phyloP scores from a whole-genome alignment of 2,113 vertebrate genomes.

The Chamaetylas fuelleborni region DNA sequence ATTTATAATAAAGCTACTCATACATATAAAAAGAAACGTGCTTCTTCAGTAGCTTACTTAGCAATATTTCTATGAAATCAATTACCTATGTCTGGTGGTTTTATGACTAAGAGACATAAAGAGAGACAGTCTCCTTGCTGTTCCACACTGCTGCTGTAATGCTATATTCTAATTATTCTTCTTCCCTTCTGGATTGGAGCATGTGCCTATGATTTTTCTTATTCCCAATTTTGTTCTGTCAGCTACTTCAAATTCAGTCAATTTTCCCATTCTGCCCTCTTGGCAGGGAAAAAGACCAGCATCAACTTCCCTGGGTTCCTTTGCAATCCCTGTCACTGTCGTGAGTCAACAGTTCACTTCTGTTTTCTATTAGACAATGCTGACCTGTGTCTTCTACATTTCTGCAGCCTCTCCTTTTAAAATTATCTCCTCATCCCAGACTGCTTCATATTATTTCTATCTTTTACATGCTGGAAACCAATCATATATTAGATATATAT shows the following conservation, averaged over 20 bases:
- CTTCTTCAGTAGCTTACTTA: constrained; percentile 23
- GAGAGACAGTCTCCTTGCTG: neutral
- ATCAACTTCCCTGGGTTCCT: neutral
- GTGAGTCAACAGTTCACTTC: neutral
- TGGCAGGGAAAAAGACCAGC: neutral
- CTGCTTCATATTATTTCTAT: neutral
- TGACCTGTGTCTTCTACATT: neutral
- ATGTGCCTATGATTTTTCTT: neutral
- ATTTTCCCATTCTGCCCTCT: neutral
- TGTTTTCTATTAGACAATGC: neutral
- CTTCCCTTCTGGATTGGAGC: neutral
- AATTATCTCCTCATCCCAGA: neutral
- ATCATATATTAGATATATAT: no score
- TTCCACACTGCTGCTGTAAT: constrained; percentile 16
- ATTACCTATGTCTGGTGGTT: constrained; percentile 17
- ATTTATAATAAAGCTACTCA: constrained; percentile 54
- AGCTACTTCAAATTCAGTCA: neutral
- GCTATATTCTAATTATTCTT: constrained; percentile 24
- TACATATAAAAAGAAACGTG: constrained; percentile 58
- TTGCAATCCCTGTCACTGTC: neutral
- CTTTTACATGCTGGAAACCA: neutral
- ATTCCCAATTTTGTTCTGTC: neutral
- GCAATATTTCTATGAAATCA: constrained; percentile 4
- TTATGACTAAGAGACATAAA: constrained; percentile 1
- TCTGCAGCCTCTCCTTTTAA: neutral